Evolutionary conservation across 2,797 vertebrate species (phyloP).

Genomic region (Euthynnus affinis): DNA sequence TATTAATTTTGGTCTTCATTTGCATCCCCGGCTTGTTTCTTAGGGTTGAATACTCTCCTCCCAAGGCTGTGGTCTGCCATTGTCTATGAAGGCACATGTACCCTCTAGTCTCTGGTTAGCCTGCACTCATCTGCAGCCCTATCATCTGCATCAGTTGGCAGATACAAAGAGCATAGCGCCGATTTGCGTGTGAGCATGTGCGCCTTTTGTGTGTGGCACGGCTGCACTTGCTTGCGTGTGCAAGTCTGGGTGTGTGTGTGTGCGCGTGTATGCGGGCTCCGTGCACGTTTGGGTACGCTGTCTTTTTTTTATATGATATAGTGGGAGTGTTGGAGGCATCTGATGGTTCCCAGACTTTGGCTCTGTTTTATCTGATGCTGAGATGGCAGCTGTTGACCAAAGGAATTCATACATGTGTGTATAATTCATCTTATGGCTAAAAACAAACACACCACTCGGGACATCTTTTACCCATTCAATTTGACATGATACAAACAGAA

Average conservation of each 20-base stretch:
- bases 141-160: constrained; percentile 86
- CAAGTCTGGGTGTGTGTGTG: constrained; percentile 8
- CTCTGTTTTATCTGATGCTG: constrained; percentile 83
- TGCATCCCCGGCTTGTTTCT: constrained; percentile 43
- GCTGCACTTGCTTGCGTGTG: constrained; percentile 43
- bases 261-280: not conserved
- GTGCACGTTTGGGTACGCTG: constrained; percentile 35
- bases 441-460: constrained; percentile 77
- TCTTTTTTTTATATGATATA: constrained; percentile 63
- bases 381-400: constrained; percentile 84
- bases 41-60: constrained; percentile 38
- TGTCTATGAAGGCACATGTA: constrained; percentile 66
- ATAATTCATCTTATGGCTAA: constrained; percentile 83
- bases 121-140: constrained; percentile 76
- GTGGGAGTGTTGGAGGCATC: constrained; percentile 75
- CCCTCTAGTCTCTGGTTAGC: constrained; percentile 66
- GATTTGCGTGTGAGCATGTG: constrained; percentile 76
- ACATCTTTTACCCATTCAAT: constrained; percentile 68
- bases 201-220: constrained; percentile 66
- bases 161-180: constrained; percentile 80
- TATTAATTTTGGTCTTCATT: constrained; percentile 36
- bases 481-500: constrained; percentile 70
- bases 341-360: constrained; percentile 83
- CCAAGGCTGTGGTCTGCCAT: constrained; percentile 52
- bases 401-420: constrained; percentile 85